phyloP scores from a whole-genome alignment of 2,113 vertebrate species.

The Otus sunia region DNA sequence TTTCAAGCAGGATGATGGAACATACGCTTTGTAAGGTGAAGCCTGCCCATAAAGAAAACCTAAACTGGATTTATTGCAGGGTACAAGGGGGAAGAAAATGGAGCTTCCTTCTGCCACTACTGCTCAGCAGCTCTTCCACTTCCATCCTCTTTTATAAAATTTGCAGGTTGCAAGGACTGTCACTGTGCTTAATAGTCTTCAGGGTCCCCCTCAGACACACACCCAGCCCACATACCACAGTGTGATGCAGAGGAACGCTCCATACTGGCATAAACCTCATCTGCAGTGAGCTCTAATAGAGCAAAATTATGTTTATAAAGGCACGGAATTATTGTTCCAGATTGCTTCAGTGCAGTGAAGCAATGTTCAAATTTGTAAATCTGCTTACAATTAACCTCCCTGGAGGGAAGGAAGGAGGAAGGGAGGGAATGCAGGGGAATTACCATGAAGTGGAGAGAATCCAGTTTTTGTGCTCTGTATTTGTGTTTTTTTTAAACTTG shows the following conservation, averaged over 20 bases:
- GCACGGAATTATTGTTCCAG: not conserved
- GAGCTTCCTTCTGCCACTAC: not conserved
- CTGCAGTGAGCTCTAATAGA: not conserved
- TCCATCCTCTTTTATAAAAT: not conserved
- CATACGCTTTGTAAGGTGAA: not conserved
- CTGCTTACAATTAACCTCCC: conserved; percentile 47
- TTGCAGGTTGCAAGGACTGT: not conserved
- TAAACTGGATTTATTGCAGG: not conserved
- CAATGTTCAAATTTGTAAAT: conserved; percentile 16
- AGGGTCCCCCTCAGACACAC: not conserved
- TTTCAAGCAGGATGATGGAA: not conserved
- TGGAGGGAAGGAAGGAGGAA: not conserved
- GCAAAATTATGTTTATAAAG: not conserved
- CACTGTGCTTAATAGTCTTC: not conserved
- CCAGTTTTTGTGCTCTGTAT: not conserved
- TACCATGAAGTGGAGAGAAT: conserved; percentile 7
- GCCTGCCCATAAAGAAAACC: not conserved
- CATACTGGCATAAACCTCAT: not conserved
- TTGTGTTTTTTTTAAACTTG: not conserved
- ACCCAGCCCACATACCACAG: rapidly evolving
- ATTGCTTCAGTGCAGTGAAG: conserved; percentile 28
- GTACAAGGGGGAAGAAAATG: not conserved
- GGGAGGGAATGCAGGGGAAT: not conserved
- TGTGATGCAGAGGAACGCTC: not conserved
- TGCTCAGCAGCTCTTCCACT: not conserved